Base-by-base conservation (phyloP, 2,888 invertebrate genomes). In the Zhuqinia jingwanae region DNA sequence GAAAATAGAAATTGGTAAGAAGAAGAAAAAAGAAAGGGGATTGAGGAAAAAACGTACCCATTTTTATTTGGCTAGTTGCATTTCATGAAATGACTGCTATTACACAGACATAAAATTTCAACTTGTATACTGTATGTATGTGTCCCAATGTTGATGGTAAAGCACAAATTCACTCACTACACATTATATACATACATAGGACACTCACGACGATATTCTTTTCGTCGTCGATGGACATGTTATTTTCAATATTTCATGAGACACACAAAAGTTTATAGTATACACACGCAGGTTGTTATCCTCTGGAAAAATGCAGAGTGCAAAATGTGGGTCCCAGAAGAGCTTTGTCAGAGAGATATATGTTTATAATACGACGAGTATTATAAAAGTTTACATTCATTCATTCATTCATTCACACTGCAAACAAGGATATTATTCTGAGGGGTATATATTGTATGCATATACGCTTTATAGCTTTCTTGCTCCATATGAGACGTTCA, bases 21-120 rank as follows among this genome's bases (percentile, higher is more conserved):
- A 36, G n/a, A n/a, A n/a, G n/a, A n/a, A 45, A 30, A 56, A 58
- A 60, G 63, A 82, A 58, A 75, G 75, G 70, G 82, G 82, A 82
- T 75, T 60, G 50, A 25, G 45, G 2, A 58, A 81, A 75, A n/a
- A n/a, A n/a, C n/a, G 25, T 56, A 53, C 73, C 73, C 50, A 70
- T 36, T 82, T 82, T 82, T 82, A 82, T 82, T 82, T 82, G 82
- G 75, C 82, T 75, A 82, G 82, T 82, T 82, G 82, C 75, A 82
- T 82, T 82, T 82, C 82, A 82, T 63, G 75, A 82, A 82, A 82
- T 82, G 75, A 50, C 15, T 60, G 45, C 60, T 53, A 73, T 73
- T 63, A 73, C 73, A 56, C 47, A 47, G 50, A n/a, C 56, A 45
- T 45, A 50, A 82, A 82, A 58, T 20, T 82, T 82, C 70, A 50